A percentile compares a stretch with the other conserved stretches of the same genome.
phyloP scores from a whole-genome alignment of 1,140 invertebrate genomes.

The Micrasema longulum region DNA sequence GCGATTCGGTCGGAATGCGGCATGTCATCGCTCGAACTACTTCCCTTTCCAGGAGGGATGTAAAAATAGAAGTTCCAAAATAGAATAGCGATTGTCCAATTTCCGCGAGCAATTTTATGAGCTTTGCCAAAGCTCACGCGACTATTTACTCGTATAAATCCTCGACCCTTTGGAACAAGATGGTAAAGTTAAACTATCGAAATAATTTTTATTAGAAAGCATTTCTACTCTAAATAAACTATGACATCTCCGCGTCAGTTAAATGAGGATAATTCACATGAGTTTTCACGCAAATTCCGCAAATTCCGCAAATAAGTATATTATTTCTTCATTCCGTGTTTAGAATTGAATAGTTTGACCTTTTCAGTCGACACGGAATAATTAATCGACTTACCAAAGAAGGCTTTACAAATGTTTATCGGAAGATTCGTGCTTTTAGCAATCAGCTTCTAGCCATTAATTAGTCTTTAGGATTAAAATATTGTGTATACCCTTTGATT shows the following conservation, averaged over 20 bases:
- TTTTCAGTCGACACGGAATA: constrained; percentile 18
- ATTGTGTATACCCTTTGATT: no score
- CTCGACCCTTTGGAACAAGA: constrained; percentile 4
- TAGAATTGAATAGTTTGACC: no score
- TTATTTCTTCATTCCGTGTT: no score
- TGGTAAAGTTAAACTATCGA: no score
- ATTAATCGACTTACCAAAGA: constrained; percentile 16
- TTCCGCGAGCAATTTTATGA: constrained; percentile 20
- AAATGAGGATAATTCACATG: no score
- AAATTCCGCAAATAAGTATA: no score
- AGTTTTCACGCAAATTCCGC: no score
- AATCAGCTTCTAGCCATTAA: background rate
- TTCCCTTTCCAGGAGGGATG: background rate
- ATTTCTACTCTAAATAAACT: no score
- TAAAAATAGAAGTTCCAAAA: constrained; percentile 21
- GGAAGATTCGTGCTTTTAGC: constrained; percentile 8
- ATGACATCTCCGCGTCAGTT: no score
- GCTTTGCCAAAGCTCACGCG: background rate
- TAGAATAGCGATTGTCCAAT: constrained; percentile 24
- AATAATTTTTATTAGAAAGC: no score
- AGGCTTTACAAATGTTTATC: constrained; percentile 17
- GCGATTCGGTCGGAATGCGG: background rate
- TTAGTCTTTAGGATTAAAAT: no score
- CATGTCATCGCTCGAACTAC: constrained; percentile 14
- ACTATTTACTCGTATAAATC: constrained; percentile 5